A percentile compares a stretch with the other conserved stretches of the same genome.
Evolutionary conservation across 2,113 vertebrate species (phyloP).

Genomic region (Microcebus murinus): DNA sequence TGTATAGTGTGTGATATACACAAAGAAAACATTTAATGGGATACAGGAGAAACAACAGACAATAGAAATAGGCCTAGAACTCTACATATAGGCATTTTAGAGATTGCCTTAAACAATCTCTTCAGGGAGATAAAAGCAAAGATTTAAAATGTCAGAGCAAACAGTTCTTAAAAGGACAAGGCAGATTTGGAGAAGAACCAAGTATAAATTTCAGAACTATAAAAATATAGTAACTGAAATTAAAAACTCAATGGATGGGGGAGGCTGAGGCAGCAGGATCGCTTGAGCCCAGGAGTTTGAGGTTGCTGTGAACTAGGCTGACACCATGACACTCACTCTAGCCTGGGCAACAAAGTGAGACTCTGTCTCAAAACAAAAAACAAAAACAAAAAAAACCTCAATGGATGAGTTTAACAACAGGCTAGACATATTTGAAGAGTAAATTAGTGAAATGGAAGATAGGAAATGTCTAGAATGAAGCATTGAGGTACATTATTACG

Average conservation of each 20-base stretch:
- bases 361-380: too few species aligned
- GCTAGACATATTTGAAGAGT: not conserved
- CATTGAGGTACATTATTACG: not conserved
- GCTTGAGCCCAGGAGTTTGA: too few species aligned
- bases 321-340: too few species aligned
- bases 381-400: not conserved
- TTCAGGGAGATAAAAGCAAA: not conserved
- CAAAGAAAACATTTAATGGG: not conserved
- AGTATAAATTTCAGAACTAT: not conserved
- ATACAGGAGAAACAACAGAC: not conserved
- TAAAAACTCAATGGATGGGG: not conserved
- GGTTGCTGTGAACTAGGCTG: too few species aligned
- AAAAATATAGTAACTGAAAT: not conserved
- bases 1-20: not conserved
- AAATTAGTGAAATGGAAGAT: slow-evolving; percentile 18
- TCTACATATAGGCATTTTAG: not conserved
- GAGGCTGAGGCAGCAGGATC: too few species aligned
- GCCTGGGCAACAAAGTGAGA: too few species aligned
- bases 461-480: slow-evolving; percentile 29
- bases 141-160: not conserved
- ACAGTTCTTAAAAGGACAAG: not conserved
- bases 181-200: not conserved
- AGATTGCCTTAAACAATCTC: not conserved
- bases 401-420: not conserved
- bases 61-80: not conserved